Percentiles rank a stretch among this genome's conserved stretches.
Conservation (phyloP, 2,113 vertebrate genomes). For the Atractosteus spatula region DNA sequence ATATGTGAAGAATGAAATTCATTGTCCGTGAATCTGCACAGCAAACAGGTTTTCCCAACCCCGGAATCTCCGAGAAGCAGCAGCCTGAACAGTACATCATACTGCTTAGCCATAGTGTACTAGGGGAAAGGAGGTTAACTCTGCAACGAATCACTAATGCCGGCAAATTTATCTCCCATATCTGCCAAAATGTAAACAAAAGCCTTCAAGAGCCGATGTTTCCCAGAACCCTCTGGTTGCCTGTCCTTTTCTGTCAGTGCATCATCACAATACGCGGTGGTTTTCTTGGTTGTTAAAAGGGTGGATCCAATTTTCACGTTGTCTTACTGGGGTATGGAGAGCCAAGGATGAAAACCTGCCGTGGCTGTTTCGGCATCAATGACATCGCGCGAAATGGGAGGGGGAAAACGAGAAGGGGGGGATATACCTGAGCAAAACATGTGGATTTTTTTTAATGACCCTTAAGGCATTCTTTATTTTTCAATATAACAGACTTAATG, state of each 20-base stretch:
- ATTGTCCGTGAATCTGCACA: constrained; percentile 87
- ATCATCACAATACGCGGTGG: neutral
- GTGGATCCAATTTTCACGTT: neutral
- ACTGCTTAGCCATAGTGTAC: constrained; percentile 84
- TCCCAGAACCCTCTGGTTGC: neutral
- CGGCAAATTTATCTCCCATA: constrained; percentile 9
- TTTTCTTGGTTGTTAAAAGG: neutral
- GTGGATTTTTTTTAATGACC: neutral
- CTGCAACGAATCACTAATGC: constrained; percentile 30
- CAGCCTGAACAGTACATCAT: constrained; percentile 83
- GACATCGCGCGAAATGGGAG: constrained; percentile 11
- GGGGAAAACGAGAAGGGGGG: neutral
- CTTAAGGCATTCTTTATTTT: too few relatives aligned
- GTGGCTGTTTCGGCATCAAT: neutral
- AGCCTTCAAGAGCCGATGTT: neutral
- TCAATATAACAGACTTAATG: too few relatives aligned
- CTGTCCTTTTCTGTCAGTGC: neutral
- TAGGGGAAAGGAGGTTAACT: constrained; percentile 51
- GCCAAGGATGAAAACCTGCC: neutral
- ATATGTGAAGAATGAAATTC: constrained; percentile 88
- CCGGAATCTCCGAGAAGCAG: constrained; percentile 88
- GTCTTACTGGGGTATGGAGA: neutral
- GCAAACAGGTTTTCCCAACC: constrained; percentile 89
- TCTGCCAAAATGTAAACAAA: constrained; percentile 3
- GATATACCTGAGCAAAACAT: neutral